Evolutionary conservation across 2,797 vertebrate genomes (phyloP), one percentile per base, ranked within the genome.

Genomic region (Smutsia gigantea): DNA sequence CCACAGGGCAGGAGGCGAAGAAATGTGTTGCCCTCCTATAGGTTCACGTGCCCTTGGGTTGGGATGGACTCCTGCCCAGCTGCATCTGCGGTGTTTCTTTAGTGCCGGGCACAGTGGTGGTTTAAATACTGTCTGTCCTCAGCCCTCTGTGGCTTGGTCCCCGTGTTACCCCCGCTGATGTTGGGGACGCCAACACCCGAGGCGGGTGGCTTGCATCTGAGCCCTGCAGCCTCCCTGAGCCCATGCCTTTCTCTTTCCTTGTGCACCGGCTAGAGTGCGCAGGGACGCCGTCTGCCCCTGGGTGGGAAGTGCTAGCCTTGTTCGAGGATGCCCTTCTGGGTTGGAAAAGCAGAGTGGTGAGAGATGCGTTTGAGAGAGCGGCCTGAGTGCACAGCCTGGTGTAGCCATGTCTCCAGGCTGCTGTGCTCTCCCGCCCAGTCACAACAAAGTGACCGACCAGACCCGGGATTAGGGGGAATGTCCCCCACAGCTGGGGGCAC

Each of bases 201-300:
- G 21, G 31, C 7, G 63, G 61, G 51, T 18, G 68, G 7, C 27
- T 7, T 55, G 49, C 66, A 15, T 37, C 25, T 15, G 57, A 37
- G 49, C 37, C 57, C 11, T 81, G 49, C 13, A 18, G 23, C 13
- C 39, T 51, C 10, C 23, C 51, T 31, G 6, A 49, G 53, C 29
- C 17, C 1, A 0, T 0, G 5, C 42, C 37, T 69, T 31, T 25
- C 8, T 29, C 21, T 61, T 19, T 19, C 17, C 66, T 5, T 5
- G 9, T 0, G 8, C 23, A 3, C 11, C 6, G 7, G 10, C 7
- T 55, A 55, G 77, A 37, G 3, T 1, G 0, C 8, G 1, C 0
- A 0, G 18, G 11, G 5, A 15, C 10, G 2, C 34, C 4, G 3
- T 53, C 42, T 5, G 2, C 29, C 34, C 51, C 31, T 5, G 2